phyloP scores from a whole-genome alignment of 1,140 invertebrate species.

The Coptotermes formosanus region DNA sequence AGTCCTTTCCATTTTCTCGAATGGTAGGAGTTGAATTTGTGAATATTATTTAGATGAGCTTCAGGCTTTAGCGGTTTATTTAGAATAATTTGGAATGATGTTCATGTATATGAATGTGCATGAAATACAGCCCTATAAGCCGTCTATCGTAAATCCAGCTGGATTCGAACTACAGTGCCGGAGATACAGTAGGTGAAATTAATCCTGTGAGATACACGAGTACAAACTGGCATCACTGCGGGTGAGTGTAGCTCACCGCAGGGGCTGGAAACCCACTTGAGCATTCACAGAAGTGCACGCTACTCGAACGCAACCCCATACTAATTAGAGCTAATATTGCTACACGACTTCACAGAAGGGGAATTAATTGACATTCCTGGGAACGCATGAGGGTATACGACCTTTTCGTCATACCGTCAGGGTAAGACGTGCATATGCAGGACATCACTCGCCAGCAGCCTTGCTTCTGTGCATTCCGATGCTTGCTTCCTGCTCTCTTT shows the following conservation, averaged over 20 bases:
- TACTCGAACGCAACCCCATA: background rate
- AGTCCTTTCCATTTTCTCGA: too few species aligned
- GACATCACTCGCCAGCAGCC: too few species aligned
- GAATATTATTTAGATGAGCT: too few species aligned
- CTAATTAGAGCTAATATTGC: slow-evolving; percentile 2
- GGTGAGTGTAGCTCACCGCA: background rate
- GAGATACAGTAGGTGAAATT: background rate
- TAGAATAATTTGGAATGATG: too few species aligned
- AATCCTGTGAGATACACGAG: slow-evolving; percentile 2
- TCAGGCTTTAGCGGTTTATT: too few species aligned
- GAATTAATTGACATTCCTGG: slow-evolving; percentile 16
- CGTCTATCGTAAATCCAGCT: background rate
- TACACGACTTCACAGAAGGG: slow-evolving; percentile 9
- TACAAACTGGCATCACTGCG: slow-evolving; percentile 3
- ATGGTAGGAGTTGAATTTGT: too few species aligned
- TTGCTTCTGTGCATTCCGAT: too few species aligned
- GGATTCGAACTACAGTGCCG: background rate
- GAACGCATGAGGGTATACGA: background rate
- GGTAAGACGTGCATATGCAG: background rate
- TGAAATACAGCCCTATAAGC: too few species aligned
- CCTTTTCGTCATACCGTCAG: background rate
- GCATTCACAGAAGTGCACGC: background rate
- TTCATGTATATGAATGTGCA: too few species aligned
- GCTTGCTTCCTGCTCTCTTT: too few species aligned
- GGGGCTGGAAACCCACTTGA: background rate